Base-by-base conservation (phyloP, 2,113 vertebrate species). In the Syngnathoides biaculeatus region DNA sequence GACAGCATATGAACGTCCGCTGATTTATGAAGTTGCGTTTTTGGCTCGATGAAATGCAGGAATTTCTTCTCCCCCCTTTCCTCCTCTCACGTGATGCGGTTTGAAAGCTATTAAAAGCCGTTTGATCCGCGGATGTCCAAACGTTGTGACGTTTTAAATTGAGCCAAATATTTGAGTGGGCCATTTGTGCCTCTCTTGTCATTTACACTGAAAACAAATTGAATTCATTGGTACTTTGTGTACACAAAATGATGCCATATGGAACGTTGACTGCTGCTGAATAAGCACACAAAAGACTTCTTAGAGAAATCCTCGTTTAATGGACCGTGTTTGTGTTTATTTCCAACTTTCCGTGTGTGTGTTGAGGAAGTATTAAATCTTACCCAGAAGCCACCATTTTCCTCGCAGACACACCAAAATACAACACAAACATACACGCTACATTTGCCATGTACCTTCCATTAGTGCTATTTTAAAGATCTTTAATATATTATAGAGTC, bases 311-410 rank as follows among this genome's bases (percentile, higher is more conserved):
- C 79, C 73, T 78, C 78, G 73, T 82, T 81, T 79, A 69, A 69
- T 61, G 61, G 69, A 12, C 40, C 68, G 59, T 70, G 75, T 77
- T 85, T 86, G 69, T 78, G 52, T 83, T 84, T 68, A 82, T 84
- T 83, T 72, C 71, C 82, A 84, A 87, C 73, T 84, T 88, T 86
- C 86, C 86, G 79, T 79, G 78, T 50, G 78, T 84, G 86, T 84
- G 22, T 86, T 86, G 79, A 86, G 83, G 84, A 87, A 86, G 83
- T 83, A 69, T 61, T 30, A 59, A 79, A 84, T 81, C 59, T 79
- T 15, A 35, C 75, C 57, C 48, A 69, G 62, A 80, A 71, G 75
- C 69, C 64, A 58, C 63, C 53, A 45, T 64, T 43, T 62, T 11
- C 0, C 15, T 38, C 55, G 20, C 12, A 60, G 65, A 78, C 72